Percentiles rank a stretch among this genome's conserved stretches.
Evolutionary conservation across 2,888 invertebrate species (phyloP).

Genomic region (Atrina japonica): DNA sequence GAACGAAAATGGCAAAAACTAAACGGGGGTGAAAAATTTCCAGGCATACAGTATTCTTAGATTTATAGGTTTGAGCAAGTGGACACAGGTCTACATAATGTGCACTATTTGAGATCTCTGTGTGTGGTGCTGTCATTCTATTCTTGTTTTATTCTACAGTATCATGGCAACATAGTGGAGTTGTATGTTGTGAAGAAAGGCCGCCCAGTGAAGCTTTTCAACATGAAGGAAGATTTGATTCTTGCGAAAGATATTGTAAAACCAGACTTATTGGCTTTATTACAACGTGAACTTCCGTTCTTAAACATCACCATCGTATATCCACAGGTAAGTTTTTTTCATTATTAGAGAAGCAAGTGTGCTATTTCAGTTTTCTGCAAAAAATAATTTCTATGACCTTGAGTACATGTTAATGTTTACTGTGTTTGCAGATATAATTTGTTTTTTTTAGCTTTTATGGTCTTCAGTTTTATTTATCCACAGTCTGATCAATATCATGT

Average conservation of each 20-base stretch:
- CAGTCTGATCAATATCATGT: too few species aligned
- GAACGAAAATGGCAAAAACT: too few species aligned
- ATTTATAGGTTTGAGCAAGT: too few species aligned
- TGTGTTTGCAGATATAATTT: not conserved
- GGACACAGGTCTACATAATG: too few species aligned
- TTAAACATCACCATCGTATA: conserved; percentile 60
- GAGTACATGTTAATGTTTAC: not conserved
- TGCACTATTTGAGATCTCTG: too few species aligned
- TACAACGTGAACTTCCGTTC: conserved; percentile 54
- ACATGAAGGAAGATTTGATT: conserved; percentile 49
- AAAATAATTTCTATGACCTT: too few species aligned
- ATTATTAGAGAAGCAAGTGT: too few species aligned
- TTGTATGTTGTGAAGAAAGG: conserved; percentile 58
- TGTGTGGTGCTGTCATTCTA: too few species aligned
- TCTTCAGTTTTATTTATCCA: too few species aligned
- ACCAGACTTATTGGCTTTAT: conserved; percentile 46
- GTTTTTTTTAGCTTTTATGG: not conserved
- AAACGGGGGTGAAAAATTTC: too few species aligned
- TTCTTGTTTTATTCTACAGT: conserved; percentile 50
- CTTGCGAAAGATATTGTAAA: conserved; percentile 51
- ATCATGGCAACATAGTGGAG: conserved; percentile 59
- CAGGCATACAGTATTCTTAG: too few species aligned
- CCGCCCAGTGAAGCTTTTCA: conserved; percentile 46
- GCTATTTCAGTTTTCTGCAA: too few species aligned
- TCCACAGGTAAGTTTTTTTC: conserved; percentile 51